A percentile compares a stretch with the other conserved stretches of the same genome.
Evolutionary conservation across 2,888 invertebrate genomes (phyloP).

Genomic region (Polietes domitor): DNA sequence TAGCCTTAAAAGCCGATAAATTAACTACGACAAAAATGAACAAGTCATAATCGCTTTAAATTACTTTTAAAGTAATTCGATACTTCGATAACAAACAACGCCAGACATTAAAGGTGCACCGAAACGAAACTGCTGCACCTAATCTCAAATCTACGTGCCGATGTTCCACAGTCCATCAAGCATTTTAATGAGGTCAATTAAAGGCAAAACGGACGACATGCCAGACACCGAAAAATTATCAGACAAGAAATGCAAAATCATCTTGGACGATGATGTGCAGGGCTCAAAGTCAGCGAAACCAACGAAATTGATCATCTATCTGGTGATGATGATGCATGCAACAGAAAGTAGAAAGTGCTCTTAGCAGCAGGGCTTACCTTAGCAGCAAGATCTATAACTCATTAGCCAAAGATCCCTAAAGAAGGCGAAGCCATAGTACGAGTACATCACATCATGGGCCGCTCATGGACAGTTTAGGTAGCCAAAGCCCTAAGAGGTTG

Average conservation of each 20-base stretch:
- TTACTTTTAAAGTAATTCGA: slow-evolving; percentile 56
- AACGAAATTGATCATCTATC: not conserved
- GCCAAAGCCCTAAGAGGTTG: slow-evolving; percentile 42
- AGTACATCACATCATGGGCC: not conserved
- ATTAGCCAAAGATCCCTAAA: slow-evolving; percentile 44
- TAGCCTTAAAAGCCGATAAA: slow-evolving; percentile 7
- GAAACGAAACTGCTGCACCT: slow-evolving; percentile 29
- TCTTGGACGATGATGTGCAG: not conserved
- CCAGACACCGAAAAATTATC: slow-evolving; percentile 1
- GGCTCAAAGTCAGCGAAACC: slow-evolving; percentile 1
- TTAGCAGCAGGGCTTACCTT: slow-evolving; percentile 28
- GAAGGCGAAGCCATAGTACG: slow-evolving; percentile 20
- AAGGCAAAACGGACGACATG: slow-evolving; percentile 48
- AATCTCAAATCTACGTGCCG: slow-evolving; percentile 37
- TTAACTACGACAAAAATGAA: slow-evolving; percentile 6
- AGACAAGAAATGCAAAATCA: slow-evolving; percentile 60
- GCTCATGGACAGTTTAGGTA: slow-evolving; percentile 15
- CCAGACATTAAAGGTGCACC: slow-evolving; percentile 35
- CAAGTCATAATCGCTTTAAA: slow-evolving; percentile 49
- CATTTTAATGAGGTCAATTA: slow-evolving; percentile 69
- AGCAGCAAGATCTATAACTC: slow-evolving; percentile 55
- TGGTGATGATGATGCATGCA: not conserved
- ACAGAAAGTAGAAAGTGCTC: slow-evolving; percentile 21
- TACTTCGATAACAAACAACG: slow-evolving; percentile 27
- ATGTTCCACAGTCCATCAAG: slow-evolving; percentile 50